These are phyloP conservation scores for Oreochromis tanganicae DNA, from an alignment of 2,113 vertebrate species.

Conservation along the genomic window DNA sequence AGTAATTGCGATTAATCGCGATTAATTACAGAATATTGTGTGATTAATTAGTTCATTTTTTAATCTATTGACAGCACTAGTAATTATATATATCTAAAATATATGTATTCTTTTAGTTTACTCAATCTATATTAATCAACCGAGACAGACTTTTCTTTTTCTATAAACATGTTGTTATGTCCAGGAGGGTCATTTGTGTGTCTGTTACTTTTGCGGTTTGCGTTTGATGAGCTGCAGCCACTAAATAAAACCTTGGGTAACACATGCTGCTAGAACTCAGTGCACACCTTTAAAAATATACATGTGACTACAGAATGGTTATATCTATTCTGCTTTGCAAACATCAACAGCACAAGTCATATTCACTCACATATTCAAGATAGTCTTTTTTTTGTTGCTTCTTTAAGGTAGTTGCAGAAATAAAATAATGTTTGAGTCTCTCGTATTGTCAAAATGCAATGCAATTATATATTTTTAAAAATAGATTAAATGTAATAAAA, in stretches of 20 bases:
- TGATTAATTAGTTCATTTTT: background rate
- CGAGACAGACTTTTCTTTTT: rapidly evolving
- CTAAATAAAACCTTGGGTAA: background rate
- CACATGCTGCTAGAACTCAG: background rate
- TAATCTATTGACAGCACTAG: background rate
- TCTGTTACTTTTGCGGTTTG: background rate
- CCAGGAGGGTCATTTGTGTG: rapidly evolving
- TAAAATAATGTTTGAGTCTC: rapidly evolving
- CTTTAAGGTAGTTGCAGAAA: background rate
- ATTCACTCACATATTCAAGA: rapidly evolving
- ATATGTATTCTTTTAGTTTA: background rate
- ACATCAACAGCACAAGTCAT: rapidly evolving
- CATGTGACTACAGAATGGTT: rapidly evolving
- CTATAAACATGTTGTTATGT: rapidly evolving
- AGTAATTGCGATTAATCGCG: rapidly evolving
- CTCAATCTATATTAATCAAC: background rate
- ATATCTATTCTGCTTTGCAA: rapidly evolving
- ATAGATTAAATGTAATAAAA: background rate
- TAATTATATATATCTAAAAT: background rate
- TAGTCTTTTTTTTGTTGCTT: rapidly evolving
- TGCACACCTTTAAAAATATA: background rate
- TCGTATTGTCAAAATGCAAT: rapidly evolving
- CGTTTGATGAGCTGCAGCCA: rapidly evolving
- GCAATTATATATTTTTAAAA: too few relatives aligned
- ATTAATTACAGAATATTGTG: background rate